Evolutionary conservation across 2,888 invertebrate species (phyloP).

Genomic region (Drosophila kanekoi): DNA sequence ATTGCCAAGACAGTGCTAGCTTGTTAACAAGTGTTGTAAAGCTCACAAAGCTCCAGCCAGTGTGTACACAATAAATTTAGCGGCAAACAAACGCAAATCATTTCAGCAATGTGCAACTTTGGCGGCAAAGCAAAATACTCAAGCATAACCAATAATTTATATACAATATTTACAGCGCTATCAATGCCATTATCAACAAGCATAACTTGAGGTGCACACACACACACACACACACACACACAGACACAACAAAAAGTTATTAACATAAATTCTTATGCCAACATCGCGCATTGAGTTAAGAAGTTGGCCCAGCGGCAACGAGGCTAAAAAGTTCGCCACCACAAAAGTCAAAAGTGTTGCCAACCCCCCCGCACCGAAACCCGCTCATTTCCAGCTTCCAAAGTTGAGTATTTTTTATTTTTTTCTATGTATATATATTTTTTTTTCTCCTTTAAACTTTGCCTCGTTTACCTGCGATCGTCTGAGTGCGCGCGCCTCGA

Average conservation of each 20-base stretch:
- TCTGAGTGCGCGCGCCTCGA: conserved; percentile 60
- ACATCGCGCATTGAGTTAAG: conserved; percentile 54
- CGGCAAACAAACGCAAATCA: conserved; percentile 9
- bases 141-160: conserved; percentile 54
- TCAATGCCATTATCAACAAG: conserved; percentile 74
- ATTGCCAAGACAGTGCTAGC: background rate
- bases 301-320: conserved; percentile 32
- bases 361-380: conserved; percentile 22
- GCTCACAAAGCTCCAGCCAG: conserved; percentile 45
- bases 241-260: conserved; percentile 64
- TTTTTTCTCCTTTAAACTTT: conserved; percentile 63
- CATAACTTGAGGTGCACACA: conserved; percentile 50
- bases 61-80: conserved; percentile 37
- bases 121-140: conserved; percentile 14
- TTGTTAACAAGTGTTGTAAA: conserved; percentile 29
- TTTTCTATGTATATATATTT: background rate
- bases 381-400: conserved; percentile 40
- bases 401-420: conserved; percentile 48
- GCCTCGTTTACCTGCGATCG: conserved; percentile 74
- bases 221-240: conserved; percentile 8
- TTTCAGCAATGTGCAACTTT: conserved; percentile 21
- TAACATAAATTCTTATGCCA: conserved; percentile 75
- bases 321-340: conserved; percentile 61
- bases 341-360: conserved; percentile 74
- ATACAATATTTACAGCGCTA: conserved; percentile 69